Percentiles rank a stretch among this genome's conserved stretches.
Evolutionary conservation across 2,113 vertebrate species (phyloP).

Genomic region (Aspidoscelis tigris): DNA sequence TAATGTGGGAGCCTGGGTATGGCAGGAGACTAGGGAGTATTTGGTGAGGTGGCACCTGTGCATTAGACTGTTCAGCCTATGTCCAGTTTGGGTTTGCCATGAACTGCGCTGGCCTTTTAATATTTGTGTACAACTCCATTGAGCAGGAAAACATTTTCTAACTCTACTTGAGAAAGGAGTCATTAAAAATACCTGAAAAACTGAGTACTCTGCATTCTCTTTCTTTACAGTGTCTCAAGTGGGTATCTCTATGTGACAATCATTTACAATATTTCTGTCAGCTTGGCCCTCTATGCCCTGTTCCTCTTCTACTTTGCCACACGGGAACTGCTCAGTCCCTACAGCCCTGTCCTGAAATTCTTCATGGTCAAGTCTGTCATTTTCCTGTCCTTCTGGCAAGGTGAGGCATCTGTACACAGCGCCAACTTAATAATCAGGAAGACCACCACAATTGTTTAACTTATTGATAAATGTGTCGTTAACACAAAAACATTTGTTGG

Average conservation of each 20-base stretch:
- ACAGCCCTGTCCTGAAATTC: constrained; percentile 96
- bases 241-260: constrained; percentile 97
- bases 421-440: background rate
- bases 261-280: constrained; percentile 96
- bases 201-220: background rate
- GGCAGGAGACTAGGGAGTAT: too few relatives aligned
- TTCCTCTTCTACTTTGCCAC: constrained; percentile 97
- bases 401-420: constrained; percentile 71
- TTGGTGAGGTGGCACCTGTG: too few relatives aligned
- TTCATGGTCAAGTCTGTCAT: constrained; percentile 98
- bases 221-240: constrained; percentile 82
- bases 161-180: background rate
- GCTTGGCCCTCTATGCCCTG: constrained; percentile 92
- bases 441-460: background rate
- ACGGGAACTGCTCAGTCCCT: constrained; percentile 90
- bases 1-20: too few relatives aligned
- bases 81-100: too few relatives aligned
- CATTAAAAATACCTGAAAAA: constrained; percentile 21
- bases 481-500: background rate
- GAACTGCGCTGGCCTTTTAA: too few relatives aligned
- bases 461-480: background rate
- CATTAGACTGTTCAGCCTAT: too few relatives aligned
- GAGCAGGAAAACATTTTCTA: background rate
- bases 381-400: constrained; percentile 97
- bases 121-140: background rate